phyloP scores from a whole-genome alignment of 2,888 invertebrate genomes.

The Drosophila nigricruria region DNA sequence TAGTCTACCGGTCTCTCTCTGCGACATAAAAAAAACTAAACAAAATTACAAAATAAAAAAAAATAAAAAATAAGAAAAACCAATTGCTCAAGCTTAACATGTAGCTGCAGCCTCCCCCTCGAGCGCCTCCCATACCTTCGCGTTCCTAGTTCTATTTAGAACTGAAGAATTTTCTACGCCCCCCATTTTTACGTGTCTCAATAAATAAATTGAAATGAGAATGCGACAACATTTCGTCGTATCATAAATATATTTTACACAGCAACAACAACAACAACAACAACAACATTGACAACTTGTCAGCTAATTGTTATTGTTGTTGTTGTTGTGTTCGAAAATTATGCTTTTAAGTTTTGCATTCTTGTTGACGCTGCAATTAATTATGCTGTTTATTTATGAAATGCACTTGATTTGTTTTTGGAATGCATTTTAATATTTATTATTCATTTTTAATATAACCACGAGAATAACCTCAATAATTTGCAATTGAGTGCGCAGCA shows the following conservation, averaged over 20 bases:
- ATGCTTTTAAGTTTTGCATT: conserved; percentile 38
- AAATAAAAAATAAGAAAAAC: conserved; percentile 6
- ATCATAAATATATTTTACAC: conserved; percentile 63
- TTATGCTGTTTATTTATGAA: conserved; percentile 34
- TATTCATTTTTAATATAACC: conserved; percentile 7
- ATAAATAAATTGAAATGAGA: conserved; percentile 70
- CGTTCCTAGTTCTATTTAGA: not conserved
- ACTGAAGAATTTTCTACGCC: conserved; percentile 30
- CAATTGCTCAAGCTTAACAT: conserved; percentile 25
- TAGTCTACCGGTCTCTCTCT: conserved; percentile 67
- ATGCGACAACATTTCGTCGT: conserved; percentile 57
- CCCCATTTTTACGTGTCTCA: conserved; percentile 41
- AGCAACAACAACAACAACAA: conserved; percentile 20
- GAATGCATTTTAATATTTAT: conserved; percentile 10
- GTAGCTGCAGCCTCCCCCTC: conserved; percentile 10
- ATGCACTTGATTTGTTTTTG: conserved; percentile 28
- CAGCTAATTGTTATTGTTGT: conserved; percentile 42
- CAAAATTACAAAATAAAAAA: not conserved
- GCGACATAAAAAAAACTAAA: conserved; percentile 25
- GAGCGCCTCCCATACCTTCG: not conserved
- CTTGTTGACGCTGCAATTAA: conserved; percentile 38
- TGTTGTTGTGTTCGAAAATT: conserved; percentile 5
- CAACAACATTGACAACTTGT: conserved; percentile 39
- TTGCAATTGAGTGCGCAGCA: conserved; percentile 6
- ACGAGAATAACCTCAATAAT: not conserved